Evolutionary conservation across 2,797 vertebrate genomes (phyloP), one percentile per base, ranked within the genome.

Genomic region (Acropternis orthonyx): DNA sequence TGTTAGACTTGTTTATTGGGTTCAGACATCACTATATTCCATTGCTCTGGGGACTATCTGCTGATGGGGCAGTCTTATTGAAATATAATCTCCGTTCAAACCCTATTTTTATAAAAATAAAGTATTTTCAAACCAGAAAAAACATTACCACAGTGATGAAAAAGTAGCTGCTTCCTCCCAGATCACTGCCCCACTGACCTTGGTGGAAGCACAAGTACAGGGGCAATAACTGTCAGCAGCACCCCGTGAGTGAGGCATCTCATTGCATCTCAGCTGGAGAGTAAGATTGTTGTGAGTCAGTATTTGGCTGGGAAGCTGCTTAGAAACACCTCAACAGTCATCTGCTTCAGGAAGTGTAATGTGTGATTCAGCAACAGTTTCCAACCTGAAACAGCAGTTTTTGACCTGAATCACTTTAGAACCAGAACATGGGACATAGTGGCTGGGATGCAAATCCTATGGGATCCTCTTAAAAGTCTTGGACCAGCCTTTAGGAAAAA

Each of bases 351-450:
- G 78, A 76, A 74, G 63, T 2, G 2, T 28, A 58, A 10, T 7
- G 63, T 41, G 52, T 76, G 51, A 92, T 87, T 80, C 39, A 43
- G 71, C 3, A 5, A 61, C 36, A 51, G 49, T 51, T 51, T 28
- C 15, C 9, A 8, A 49, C 49, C 49, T 59, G 34, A 59, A 24
- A 58, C 17, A 37, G 58, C 36, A 28, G 58, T 20, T 61, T 39
- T 61, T 22, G 37, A 39, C 26, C 26, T 19, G 26, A 51, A 27
- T 27, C 59, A 66, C 43, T 69, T 43, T 0, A 2, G n/a, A 54
- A 59, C 8, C 13, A 27, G 36, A 69, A 41, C 1, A 1, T 0
- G 0, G 85, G 39, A 66, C 36, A 62, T 39, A 2, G 16, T 0
- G 0, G 8, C 58, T 22, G 43, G 55, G n/a, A 34, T 39, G 23